Conservation (phyloP, 2,797 vertebrate species). For the Pogonophryne albipinna region DNA sequence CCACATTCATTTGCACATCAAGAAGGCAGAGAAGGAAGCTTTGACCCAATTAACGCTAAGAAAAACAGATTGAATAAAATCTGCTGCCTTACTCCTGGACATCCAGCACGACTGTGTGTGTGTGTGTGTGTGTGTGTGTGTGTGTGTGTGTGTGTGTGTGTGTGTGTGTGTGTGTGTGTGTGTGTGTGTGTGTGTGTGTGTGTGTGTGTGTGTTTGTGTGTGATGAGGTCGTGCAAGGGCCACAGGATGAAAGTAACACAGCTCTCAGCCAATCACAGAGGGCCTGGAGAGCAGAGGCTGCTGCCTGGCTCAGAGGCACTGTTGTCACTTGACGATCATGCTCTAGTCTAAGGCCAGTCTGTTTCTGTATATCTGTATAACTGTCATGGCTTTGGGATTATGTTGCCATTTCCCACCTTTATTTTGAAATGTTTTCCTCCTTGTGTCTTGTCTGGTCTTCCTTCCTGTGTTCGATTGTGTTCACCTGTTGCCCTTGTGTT, state of each 20-base stretch:
- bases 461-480: no score
- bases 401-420: no score
- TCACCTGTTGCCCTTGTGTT: no score
- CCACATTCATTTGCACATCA: conserved; percentile 83
- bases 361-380: no score
- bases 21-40: conserved; percentile 76
- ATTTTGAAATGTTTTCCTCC: no score
- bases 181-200: conserved; percentile 2
- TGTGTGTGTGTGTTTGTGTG: background rate
- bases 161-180: background rate
- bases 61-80: conserved; percentile 74
- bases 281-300: background rate
- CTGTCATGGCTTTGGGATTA: no score
- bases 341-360: no score
- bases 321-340: no score
- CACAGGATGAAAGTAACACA: conserved; percentile 50
- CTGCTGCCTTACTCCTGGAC: conserved; percentile 66
- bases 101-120: conserved; percentile 29
- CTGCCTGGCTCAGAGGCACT: conserved; percentile 20
- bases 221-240: conserved; percentile 53
- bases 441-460: no score
- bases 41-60: conserved; percentile 83
- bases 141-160: background rate
- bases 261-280: conserved; percentile 34
- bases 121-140: conserved; percentile 2